Evolutionary conservation across 2,797 vertebrate species (phyloP).

Genomic region (Ctenopoma multispine): DNA sequence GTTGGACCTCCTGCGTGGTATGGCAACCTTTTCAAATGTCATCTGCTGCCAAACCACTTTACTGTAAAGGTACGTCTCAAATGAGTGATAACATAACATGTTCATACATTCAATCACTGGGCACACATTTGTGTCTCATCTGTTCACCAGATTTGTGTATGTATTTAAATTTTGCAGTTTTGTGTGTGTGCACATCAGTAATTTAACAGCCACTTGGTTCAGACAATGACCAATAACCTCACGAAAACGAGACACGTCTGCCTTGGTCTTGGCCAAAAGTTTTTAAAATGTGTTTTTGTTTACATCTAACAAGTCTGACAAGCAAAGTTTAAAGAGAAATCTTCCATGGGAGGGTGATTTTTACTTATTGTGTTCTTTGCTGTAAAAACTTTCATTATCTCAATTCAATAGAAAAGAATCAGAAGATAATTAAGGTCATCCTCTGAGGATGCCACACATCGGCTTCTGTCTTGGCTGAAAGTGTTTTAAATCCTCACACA

Average conservation of each 20-base stretch:
- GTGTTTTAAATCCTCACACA: conserved; percentile 5
- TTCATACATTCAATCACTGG: conserved; percentile 34
- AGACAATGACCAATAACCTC: conserved; percentile 32
- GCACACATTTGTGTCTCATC: conserved; percentile 1
- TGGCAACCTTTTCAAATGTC: conserved; percentile 73
- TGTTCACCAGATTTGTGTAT: background rate
- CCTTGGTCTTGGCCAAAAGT: conserved; percentile 14
- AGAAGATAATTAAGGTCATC: too few relatives aligned
- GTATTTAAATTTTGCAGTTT: conserved; percentile 15
- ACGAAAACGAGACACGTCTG: conserved; percentile 23
- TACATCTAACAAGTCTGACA: too few relatives aligned
- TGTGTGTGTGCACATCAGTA: background rate
- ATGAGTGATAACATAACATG: conserved; percentile 35
- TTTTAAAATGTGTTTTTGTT: too few relatives aligned
- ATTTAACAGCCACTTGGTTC: conserved; percentile 6
- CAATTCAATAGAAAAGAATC: too few relatives aligned
- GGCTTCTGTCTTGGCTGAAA: background rate
- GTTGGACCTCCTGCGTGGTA: conserved; percentile 49
- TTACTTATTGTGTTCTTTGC: too few relatives aligned
- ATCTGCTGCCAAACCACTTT: conserved; percentile 43
- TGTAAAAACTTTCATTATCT: too few relatives aligned
- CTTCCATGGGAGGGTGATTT: too few relatives aligned
- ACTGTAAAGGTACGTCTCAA: conserved; percentile 37
- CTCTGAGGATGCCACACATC: too few relatives aligned
- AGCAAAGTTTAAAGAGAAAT: too few relatives aligned